Conservation (phyloP, 2,888 invertebrate species). For the Cinara cedri region DNA sequence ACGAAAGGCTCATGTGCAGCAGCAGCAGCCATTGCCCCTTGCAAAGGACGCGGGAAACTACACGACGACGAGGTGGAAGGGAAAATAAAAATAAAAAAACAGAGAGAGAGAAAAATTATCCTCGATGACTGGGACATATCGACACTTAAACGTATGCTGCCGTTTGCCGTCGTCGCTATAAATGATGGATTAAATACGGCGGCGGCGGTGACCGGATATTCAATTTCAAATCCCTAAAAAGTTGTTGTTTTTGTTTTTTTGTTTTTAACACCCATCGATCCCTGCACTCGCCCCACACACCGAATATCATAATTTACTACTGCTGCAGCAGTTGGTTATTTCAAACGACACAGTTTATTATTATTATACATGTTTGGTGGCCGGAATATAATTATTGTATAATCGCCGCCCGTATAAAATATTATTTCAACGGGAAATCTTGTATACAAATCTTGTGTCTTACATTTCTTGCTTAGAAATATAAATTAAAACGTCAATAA, state of each 20-base stretch:
- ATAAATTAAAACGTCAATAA: no score
- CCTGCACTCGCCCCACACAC: neutral
- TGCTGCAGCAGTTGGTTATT: neutral
- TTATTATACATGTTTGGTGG: neutral
- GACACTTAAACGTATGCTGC: constrained; percentile 56
- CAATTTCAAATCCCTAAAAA: constrained; percentile 50
- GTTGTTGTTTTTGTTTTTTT: constrained; percentile 4
- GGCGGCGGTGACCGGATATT: constrained; percentile 43
- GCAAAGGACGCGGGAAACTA: neutral
- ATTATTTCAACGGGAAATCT: no score
- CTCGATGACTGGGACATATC: constrained; percentile 53
- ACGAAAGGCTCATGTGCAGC: constrained; percentile 40
- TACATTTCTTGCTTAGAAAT: no score
- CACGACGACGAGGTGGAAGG: neutral
- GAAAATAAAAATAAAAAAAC: constrained; percentile 1
- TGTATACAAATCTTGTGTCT: no score
- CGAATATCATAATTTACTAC: constrained; percentile 30
- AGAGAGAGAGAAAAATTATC: constrained; percentile 14
- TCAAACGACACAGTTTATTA: neutral
- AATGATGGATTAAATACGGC: constrained; percentile 52
- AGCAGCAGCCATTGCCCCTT: constrained; percentile 48
- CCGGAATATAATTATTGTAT: no score
- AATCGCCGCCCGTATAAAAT: no score
- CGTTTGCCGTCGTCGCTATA: constrained; percentile 48
- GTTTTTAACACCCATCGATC: constrained; percentile 9